Evolutionary conservation across 2,888 invertebrate species (phyloP), one percentile per base, ranked within the genome.

Genomic region (Blera fallax): DNA sequence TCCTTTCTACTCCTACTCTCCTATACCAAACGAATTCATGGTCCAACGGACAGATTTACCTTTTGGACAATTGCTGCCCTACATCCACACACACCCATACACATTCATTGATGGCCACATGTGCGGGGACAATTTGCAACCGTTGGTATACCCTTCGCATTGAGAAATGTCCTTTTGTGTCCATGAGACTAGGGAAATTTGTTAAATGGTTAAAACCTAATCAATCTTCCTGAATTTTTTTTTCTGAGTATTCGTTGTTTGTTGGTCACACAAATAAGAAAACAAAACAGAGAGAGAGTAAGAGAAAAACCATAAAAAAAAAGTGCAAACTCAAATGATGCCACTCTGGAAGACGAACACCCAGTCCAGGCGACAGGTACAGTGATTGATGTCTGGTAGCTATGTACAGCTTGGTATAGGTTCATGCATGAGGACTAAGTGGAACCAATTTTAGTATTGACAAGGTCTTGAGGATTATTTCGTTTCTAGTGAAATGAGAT

Each of bases 191-290:
- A 52, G 29, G 74, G 70, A 79, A 79, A 84, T 84, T 79, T 76
- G 79, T 79, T 84, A 79, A 84, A 79, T 79, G 84, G 70, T 79
- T 84, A 74, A 79, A 84, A 79, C 45, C 79, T 60, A 74, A 84
- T 84, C 84, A 84, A 84, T 84, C 79, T 79, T 84, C 79, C 18
- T 37, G 43, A 34, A 58, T 60, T 43, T 60, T 16, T 50, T 54
- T 43, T 43, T 45, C 29, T 67, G 50, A 29, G n/a, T 34, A 11
- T 50, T 45, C 16, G 27, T 64, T 32, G 62, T 76, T 34, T 58
- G 14, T 50, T 37, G 43, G 40, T 1, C 24, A n/a, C 1, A 54
- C 34, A 56, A 11, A 10, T 11, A 77, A 40, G 6, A 27, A 16
- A 18, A 32, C 10, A 62, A 62, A 52, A 27, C 16, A 50, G 40